A percentile compares a stretch with the other conserved stretches of the same genome.
Evolutionary conservation across 2,888 invertebrate genomes (phyloP).

Genomic region (Subacronicta megacephala): DNA sequence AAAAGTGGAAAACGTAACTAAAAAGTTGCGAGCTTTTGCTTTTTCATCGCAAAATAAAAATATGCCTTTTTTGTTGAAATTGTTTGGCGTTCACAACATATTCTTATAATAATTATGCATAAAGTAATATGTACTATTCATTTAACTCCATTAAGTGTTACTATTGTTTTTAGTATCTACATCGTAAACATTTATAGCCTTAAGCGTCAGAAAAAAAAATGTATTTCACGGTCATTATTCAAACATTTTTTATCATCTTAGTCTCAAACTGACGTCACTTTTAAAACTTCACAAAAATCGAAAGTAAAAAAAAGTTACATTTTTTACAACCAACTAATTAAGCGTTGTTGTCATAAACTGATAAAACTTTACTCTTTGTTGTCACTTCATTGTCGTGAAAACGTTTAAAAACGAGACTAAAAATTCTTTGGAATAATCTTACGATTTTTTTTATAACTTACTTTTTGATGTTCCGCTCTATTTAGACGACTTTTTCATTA

Average conservation of each 20-base stretch:
- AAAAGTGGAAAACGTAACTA: constrained; percentile 9
- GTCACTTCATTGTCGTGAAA: constrained; percentile 35
- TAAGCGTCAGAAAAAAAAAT: too few relatives aligned
- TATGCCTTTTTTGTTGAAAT: too few relatives aligned
- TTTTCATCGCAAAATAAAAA: constrained; percentile 26
- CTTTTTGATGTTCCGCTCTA: constrained; percentile 16
- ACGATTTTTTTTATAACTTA: constrained; percentile 24
- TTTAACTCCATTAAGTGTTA: too few relatives aligned
- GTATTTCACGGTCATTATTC: too few relatives aligned
- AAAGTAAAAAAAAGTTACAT: constrained; percentile 58
- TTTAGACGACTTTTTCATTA: constrained; percentile 9
- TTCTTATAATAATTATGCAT: too few relatives aligned
- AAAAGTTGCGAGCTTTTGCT: constrained; percentile 16
- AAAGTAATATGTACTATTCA: too few relatives aligned
- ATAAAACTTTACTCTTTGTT: constrained; percentile 49
- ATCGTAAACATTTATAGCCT: too few relatives aligned
- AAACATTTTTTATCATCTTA: constrained; percentile 21
- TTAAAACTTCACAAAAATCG: constrained; percentile 55
- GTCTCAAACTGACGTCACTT: constrained; percentile 37
- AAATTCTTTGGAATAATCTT: constrained; percentile 21
- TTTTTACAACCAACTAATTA: constrained; percentile 57
- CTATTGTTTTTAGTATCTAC: too few relatives aligned
- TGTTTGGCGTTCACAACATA: too few relatives aligned
- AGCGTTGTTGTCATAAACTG: constrained; percentile 54
- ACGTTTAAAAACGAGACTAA: constrained; percentile 24